Evolutionary conservation across 2,113 vertebrate species (phyloP), one percentile per base, ranked within the genome.

Genomic region (Monopterus albus): DNA sequence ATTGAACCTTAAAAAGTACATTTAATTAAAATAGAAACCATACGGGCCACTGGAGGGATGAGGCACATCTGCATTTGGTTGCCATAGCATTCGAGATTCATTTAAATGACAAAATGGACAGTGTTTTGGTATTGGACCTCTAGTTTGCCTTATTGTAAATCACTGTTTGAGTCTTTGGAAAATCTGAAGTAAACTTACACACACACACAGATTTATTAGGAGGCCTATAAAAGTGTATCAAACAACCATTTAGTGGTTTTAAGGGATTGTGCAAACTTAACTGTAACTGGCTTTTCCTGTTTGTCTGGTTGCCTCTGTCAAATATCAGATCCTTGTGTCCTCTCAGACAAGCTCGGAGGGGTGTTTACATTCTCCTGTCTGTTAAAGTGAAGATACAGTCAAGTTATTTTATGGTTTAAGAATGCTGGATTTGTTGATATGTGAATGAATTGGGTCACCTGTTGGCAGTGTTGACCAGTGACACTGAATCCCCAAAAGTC

Each of bases 221-320:
- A n/a, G n/a, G n/a, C n/a, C n/a, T n/a, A n/a, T n/a, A n/a, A n/a
- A n/a, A n/a, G n/a, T n/a, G n/a, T n/a, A n/a, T n/a, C n/a, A n/a
- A n/a, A n/a, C n/a, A n/a, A n/a, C n/a, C n/a, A n/a, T n/a, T n/a
- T n/a, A n/a, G n/a, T n/a, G n/a, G n/a, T n/a, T n/a, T n/a, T n/a
- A n/a, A n/a, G n/a, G n/a, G n/a, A n/a, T n/a, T n/a, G n/a, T n/a
- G n/a, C n/a, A n/a, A n/a, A n/a, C n/a, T n/a, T n/a, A n/a, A n/a
- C n/a, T n/a, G n/a, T n/a, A n/a, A 88, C 92, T 74, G 82, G 90
- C 56, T 87, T 92, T 92, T 91, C 92, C 72, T 2, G 87, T 95
- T 84, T 90, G 66, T 77, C 90, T 18, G 68, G 87, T 71, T 75
- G 33, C n/a, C n/a, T 31, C 2, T 47, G 46, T 39, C 40, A 63